Base-by-base conservation (phyloP, 2,113 vertebrate species). In the Steatornis caripensis region DNA sequence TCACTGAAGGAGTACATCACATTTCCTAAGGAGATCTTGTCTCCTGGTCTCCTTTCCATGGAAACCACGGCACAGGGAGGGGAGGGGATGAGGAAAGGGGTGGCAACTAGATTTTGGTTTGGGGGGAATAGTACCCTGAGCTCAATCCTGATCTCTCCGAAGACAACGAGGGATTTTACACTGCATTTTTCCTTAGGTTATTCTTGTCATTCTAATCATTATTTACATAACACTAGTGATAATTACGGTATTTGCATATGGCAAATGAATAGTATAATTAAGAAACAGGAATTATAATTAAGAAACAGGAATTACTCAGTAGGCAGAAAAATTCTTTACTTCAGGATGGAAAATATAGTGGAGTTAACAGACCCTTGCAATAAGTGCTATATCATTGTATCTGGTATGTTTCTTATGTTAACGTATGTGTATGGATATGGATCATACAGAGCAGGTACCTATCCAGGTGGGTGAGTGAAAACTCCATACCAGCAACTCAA, bases 381-480 rank as follows among this genome's bases (percentile, higher is more conserved):
- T 21, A 46, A 48, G 8, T n/a, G 37, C 16, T 26, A 0, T 27
- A 15, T 30, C 34, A 13, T 13, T 11, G 8, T 32, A 39, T 57
- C 41, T 49, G n/a, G 2, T 26, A 15, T 8, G 3, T 17, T 84
- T 18, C 7, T 4, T 23, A 12, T 24, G 13, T 48, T 84, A 76
- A 39, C 9, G 4, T 5, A 6, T 2, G 6, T 27, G 29, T 29
- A 21, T 60, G 46, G 32, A 24, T 14, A 29, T 3, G 1, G 17
- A n/a, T 27, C 39, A 39, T 19, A 37, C 2, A 41, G 1, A 30
- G 29, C 37, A 68, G 16, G 19, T 26, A 37, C 10, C 13, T 12
- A 55, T 34, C 5, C 4, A 17, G 12, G 9, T 58, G 22, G 27
- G 15, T 30, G 66, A 87, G 14, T 57, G 58, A 57, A 84, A 80